Base-by-base conservation (phyloP, 1,140 invertebrate genomes). In the Danaus melanippus region DNA sequence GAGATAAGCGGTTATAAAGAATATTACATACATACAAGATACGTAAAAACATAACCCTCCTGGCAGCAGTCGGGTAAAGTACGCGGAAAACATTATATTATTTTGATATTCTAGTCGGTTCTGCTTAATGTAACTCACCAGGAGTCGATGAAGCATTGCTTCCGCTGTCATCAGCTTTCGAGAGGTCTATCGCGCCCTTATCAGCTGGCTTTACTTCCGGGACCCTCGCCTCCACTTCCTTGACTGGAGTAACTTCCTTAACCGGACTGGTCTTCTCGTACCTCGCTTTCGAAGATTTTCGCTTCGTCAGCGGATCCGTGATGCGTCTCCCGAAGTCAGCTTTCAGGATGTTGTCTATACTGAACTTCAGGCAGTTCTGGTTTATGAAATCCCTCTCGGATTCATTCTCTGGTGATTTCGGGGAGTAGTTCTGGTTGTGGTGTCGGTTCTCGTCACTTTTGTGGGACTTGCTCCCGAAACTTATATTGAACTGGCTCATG, bases 341-440 rank as follows among this genome's bases (percentile, higher is more conserved):
- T 76, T 96, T 95, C 8, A 97, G 84, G 55, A 97, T 97, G 86
- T 96, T 96, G 71, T 96, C 95, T 83, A 97, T 97, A 63, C 95
- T 96, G 86, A 97, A 97, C 69, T 96, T 96, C 0, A 97, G 80
- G 62, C 89, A 90, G 9, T 88, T 87, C 56, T 92, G 92, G 64
- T 92, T 91, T 2, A 86, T 81, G 17, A 76, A 83, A 56, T 86
- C 79, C 10, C 75, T 72, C 8, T 66, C 71, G 1, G 82, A 84
- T 42, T 83, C 80, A 42, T 81, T 76, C 8, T 81, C 78, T 2
- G 79, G 77, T 2, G 79, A 82, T 58, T 83, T 84, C 1, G 74
- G 75, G 0, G 67, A 75, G 44, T 55, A 58, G 10, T 60, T 64
- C 10, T 63, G 61, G 50, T 77, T 74, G 1, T 74, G 42, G 40